These are phyloP conservation scores for Panulirus ornatus DNA, from an alignment of 1,140 invertebrate species.

Conservation along the genomic window DNA sequence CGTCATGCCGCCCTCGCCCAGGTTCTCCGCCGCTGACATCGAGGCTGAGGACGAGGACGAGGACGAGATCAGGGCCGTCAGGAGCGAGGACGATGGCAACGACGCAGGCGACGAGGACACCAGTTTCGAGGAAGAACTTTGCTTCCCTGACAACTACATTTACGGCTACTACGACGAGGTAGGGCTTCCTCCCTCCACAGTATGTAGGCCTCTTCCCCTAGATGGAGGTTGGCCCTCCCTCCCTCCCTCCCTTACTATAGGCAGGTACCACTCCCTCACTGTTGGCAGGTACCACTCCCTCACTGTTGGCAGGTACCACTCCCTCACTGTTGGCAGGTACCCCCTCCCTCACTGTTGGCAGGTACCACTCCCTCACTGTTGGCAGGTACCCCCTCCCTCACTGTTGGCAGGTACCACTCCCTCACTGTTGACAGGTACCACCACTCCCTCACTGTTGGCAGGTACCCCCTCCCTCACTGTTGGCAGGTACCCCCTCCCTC, in stretches of 20 bases:
- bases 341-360: too few relatives aligned
- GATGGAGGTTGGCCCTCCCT: too few relatives aligned
- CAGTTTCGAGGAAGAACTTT: slow-evolving; percentile 51
- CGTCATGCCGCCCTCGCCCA: slow-evolving; percentile 39
- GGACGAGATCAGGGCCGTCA: slow-evolving; percentile 27
- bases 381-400: too few relatives aligned
- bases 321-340: too few relatives aligned
- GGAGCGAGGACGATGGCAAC: slow-evolving; percentile 60
- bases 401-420: too few relatives aligned
- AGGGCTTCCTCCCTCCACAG: not conserved
- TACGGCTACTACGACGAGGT: slow-evolving; percentile 62
- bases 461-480: too few relatives aligned
- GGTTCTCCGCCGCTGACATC: slow-evolving; percentile 49
- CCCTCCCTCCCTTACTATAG: not conserved
- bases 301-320: too few relatives aligned
- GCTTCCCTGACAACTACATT: slow-evolving; percentile 46
- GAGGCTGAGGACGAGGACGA: slow-evolving; percentile 56
- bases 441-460: too few relatives aligned
- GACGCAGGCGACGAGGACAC: slow-evolving; percentile 63
- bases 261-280: not conserved
- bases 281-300: not conserved
- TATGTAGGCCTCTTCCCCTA: too few relatives aligned
- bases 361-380: too few relatives aligned
- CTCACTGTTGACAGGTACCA: too few relatives aligned
- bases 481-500: too few relatives aligned